phyloP scores from a whole-genome alignment of 2,888 invertebrate genomes.

The Nephrocerus scutellatus region DNA sequence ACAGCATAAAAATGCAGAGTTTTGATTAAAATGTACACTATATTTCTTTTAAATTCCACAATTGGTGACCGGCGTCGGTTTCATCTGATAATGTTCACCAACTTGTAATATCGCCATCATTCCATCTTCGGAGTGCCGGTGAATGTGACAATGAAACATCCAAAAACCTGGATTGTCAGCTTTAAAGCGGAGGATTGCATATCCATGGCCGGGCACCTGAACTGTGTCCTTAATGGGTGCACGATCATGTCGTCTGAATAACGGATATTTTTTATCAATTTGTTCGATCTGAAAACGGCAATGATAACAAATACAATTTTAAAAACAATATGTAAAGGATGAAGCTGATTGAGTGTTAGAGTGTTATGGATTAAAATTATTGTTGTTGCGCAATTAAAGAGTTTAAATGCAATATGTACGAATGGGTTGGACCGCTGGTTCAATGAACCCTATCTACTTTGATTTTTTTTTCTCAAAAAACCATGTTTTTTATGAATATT shows the following conservation, averaged over 20 bases:
- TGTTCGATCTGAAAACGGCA: conserved; percentile 29
- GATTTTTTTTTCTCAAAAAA: too few species aligned
- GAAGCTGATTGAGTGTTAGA: too few species aligned
- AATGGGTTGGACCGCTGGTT: too few species aligned
- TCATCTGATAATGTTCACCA: conserved; percentile 38
- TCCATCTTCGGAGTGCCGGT: conserved; percentile 39
- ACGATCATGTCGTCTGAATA: conserved; percentile 30
- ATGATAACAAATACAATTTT: too few species aligned
- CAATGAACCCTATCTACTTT: too few species aligned
- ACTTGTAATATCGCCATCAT: conserved; percentile 39
- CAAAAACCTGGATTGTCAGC: conserved; percentile 40
- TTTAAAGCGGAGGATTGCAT: conserved; percentile 38
- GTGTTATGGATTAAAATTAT: too few species aligned
- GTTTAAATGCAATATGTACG: too few species aligned
- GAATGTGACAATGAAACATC: conserved; percentile 42
- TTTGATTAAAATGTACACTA: too few species aligned
- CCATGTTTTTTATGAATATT: too few species aligned
- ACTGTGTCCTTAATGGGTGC: conserved; percentile 40
- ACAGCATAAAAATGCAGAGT: too few species aligned
- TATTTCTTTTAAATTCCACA: conserved; percentile 40
- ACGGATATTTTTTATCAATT: conserved; percentile 34
- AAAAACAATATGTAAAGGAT: too few species aligned
- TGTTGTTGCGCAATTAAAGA: too few species aligned
- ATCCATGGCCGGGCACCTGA: conserved; percentile 39
- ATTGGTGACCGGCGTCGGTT: conserved; percentile 41